A percentile compares a stretch with the other conserved stretches of the same genome.
These are phyloP conservation scores for Macropus fuliginosus DNA, from an alignment of 2,797 vertebrate genomes.

Conservation along the genomic window DNA sequence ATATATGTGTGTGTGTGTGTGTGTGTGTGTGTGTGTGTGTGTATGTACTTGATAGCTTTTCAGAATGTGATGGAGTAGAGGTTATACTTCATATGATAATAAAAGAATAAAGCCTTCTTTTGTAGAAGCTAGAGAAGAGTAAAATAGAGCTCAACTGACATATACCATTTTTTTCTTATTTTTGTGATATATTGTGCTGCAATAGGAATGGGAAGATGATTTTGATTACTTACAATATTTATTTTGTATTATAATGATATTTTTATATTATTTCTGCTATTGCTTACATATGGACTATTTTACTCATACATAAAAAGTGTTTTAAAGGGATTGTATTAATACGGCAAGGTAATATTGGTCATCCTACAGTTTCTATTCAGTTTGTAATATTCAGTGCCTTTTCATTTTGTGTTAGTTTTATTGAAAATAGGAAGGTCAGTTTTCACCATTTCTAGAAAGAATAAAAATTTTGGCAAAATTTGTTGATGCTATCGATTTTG, in stretches of 20 bases:
- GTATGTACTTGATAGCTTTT: neutral
- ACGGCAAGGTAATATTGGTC: neutral
- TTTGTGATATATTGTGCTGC: neutral
- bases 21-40: too few species aligned
- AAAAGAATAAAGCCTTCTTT: neutral
- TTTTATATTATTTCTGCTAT: neutral
- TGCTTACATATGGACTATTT: neutral
- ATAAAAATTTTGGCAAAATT: neutral
- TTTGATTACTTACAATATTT: neutral
- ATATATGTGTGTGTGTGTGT: too few species aligned
- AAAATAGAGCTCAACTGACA: neutral
- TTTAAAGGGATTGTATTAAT: neutral
- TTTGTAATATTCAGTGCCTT: neutral
- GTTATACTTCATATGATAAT: neutral
- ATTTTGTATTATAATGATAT: neutral
- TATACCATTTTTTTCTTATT: neutral
- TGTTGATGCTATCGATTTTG: constrained; percentile 11
- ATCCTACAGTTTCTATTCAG: neutral
- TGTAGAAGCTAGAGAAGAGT: neutral
- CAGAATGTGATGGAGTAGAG: neutral
- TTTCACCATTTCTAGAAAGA: neutral
- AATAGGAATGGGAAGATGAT: neutral
- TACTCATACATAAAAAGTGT: neutral
- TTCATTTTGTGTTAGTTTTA: neutral
- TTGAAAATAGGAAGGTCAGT: neutral